Evolutionary conservation across 2,113 vertebrate genomes (phyloP).

Genomic region (Oreochromis niloticus): DNA sequence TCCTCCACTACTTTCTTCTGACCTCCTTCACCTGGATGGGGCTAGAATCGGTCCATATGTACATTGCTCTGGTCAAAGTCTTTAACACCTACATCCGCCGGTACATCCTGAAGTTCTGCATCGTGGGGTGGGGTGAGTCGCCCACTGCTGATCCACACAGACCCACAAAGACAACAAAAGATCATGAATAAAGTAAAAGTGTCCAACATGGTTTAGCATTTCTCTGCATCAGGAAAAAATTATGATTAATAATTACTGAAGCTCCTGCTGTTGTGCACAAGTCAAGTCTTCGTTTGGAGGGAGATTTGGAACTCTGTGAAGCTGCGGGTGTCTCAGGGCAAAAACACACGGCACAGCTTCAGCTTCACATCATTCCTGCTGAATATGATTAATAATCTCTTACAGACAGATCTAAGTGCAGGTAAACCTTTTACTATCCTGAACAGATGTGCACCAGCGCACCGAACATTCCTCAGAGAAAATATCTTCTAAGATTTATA

Average conservation of each 20-base stretch:
- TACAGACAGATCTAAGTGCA: neutral
- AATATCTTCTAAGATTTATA: neutral
- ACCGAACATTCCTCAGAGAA: neutral
- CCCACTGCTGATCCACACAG: neutral
- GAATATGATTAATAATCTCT: neutral
- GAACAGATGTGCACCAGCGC: neutral
- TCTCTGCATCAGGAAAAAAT: neutral
- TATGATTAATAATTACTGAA: neutral
- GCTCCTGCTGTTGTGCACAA: neutral
- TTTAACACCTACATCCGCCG: conserved; percentile 96
- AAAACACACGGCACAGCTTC: neutral
- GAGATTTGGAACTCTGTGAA: neutral
- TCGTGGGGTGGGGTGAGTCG: conserved; percentile 92
- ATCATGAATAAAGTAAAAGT: neutral
- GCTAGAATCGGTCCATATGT: conserved; percentile 96
- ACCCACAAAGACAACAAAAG: neutral
- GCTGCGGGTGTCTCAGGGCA: neutral
- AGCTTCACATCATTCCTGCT: neutral
- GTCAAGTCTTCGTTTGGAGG: neutral
- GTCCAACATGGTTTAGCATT: neutral
- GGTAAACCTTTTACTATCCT: neutral
- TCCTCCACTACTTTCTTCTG: conserved; percentile 92
- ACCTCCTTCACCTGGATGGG: conserved; percentile 98
- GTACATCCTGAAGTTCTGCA: conserved; percentile 96
- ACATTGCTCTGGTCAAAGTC: conserved; percentile 96